These are phyloP conservation scores for Tachystola acroxantha DNA, from an alignment of 2,888 invertebrate species.

Conservation along the genomic window DNA sequence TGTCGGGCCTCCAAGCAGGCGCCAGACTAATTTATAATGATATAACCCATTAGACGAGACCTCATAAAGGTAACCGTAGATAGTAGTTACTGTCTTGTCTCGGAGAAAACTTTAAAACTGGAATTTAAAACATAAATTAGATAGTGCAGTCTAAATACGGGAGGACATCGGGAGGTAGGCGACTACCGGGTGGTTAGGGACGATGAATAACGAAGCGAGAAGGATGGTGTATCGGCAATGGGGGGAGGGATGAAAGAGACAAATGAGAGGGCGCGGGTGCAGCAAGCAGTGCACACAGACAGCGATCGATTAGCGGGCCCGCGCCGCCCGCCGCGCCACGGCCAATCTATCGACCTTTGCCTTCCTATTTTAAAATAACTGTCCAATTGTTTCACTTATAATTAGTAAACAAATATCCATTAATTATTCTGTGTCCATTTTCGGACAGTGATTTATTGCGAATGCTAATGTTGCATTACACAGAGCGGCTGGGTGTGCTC, in stretches of 20 bases:
- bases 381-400: slow-evolving; percentile 44
- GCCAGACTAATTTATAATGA: slow-evolving; percentile 67
- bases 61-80: slow-evolving; percentile 61
- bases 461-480: slow-evolving; percentile 3
- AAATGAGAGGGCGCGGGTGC: slow-evolving; percentile 49
- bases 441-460: slow-evolving; percentile 8
- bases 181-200: slow-evolving; percentile 71
- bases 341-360: slow-evolving; percentile 65
- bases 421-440: slow-evolving; percentile 17
- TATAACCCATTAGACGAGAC: slow-evolving; percentile 55
- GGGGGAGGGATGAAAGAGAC: slow-evolving; percentile 49
- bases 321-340: slow-evolving; percentile 46
- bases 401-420: slow-evolving; percentile 31
- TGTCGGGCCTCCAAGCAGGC: slow-evolving; percentile 19
- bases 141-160: slow-evolving; percentile 74
- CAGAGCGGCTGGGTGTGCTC: not conserved
- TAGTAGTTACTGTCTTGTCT: slow-evolving; percentile 50
- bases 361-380: slow-evolving; percentile 53
- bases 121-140: slow-evolving; percentile 62
- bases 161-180: slow-evolving; percentile 62
- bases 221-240: slow-evolving; percentile 52
- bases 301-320: slow-evolving; percentile 70
- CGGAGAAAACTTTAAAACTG: slow-evolving; percentile 50
- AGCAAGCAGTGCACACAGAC: slow-evolving; percentile 66
- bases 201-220: slow-evolving; percentile 68